Evolutionary conservation across 2,113 vertebrate genomes (phyloP).

Genomic region (Ictalurus furcatus): DNA sequence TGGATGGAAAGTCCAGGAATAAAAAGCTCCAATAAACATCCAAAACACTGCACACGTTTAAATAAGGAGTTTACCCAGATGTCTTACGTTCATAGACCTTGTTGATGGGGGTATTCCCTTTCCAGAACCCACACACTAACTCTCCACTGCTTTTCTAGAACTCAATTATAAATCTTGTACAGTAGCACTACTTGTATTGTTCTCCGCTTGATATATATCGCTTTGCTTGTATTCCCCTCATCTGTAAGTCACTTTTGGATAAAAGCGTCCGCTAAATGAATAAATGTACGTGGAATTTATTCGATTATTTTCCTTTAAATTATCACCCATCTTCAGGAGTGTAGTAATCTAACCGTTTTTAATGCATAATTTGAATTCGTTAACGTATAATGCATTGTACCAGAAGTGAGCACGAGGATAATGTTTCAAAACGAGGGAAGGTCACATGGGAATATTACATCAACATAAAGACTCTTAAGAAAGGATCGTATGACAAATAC

Average conservation of each 20-base stretch:
- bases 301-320: too few relatives aligned
- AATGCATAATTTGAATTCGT: conserved; percentile 27
- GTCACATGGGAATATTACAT: conserved; percentile 1
- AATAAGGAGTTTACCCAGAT: background rate
- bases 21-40: background rate
- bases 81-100: background rate
- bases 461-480: background rate
- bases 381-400: background rate
- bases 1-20: background rate
- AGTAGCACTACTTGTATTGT: too few relatives aligned
- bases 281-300: too few relatives aligned
- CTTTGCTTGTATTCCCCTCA: too few relatives aligned
- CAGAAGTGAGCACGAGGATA: conserved; percentile 20
- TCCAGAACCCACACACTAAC: too few relatives aligned
- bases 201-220: too few relatives aligned
- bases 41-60: background rate
- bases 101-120: background rate
- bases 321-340: too few relatives aligned
- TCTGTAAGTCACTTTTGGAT: too few relatives aligned
- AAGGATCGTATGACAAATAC: conserved; percentile 6
- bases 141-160: too few relatives aligned
- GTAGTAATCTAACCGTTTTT: background rate
- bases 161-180: too few relatives aligned
- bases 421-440: background rate
- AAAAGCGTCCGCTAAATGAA: too few relatives aligned